phyloP scores from a whole-genome alignment of 2,113 vertebrate genomes.

The Carassius carassius region DNA sequence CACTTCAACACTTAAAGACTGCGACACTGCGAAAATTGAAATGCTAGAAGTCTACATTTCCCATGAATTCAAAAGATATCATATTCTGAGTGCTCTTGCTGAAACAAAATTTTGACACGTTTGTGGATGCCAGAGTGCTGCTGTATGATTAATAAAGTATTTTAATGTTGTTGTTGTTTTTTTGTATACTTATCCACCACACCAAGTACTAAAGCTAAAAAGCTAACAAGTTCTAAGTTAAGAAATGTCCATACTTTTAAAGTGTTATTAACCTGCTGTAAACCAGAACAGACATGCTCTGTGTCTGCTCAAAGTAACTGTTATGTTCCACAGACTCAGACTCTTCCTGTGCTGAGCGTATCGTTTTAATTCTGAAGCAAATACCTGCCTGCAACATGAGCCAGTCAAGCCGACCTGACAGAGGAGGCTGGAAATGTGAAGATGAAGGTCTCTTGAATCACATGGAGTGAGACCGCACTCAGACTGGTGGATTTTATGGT shows the following conservation, averaged over 20 bases:
- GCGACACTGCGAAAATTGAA: background rate
- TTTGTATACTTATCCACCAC: background rate
- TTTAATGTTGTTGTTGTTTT: background rate
- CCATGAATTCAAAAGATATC: background rate
- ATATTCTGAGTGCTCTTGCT: background rate
- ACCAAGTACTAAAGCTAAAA: background rate
- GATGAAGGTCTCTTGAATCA: constrained; percentile 23
- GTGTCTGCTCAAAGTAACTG: background rate
- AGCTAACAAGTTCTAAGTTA: background rate
- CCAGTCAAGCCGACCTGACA: background rate
- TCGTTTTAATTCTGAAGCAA: background rate
- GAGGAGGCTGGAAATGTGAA: background rate
- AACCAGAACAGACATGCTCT: background rate
- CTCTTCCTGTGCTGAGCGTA: background rate
- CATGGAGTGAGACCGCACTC: background rate
- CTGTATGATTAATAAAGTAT: background rate
- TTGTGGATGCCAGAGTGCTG: background rate
- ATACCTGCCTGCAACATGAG: background rate
- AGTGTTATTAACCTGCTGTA: background rate
- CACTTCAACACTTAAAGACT: background rate
- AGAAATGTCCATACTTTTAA: background rate
- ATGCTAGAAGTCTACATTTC: background rate
- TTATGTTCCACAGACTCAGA: too few species aligned
- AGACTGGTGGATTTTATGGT: background rate
- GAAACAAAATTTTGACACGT: background rate